Percentiles rank a stretch among this genome's conserved stretches.
Evolutionary conservation across 1,140 invertebrate genomes (phyloP).

Genomic region (Lycorma delicatula): DNA sequence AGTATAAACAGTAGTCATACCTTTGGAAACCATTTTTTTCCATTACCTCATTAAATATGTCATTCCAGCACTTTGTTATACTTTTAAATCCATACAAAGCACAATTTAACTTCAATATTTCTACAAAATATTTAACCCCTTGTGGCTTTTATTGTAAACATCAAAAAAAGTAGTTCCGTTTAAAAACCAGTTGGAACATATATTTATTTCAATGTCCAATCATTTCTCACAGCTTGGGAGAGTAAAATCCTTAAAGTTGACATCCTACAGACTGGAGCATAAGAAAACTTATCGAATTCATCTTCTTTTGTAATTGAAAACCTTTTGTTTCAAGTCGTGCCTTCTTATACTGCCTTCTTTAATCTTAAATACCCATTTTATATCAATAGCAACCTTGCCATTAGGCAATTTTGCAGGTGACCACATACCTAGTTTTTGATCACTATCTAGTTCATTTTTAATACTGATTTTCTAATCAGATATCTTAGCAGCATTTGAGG

Average conservation of each 20-base stretch:
- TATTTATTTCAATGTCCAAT: slow-evolving; percentile 19
- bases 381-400: slow-evolving; percentile 28
- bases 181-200: slow-evolving; percentile 22
- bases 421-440: slow-evolving; percentile 37
- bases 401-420: slow-evolving; percentile 28
- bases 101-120: slow-evolving; percentile 28
- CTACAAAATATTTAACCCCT: background rate
- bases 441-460: slow-evolving; percentile 33
- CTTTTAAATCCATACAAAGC: slow-evolving; percentile 34
- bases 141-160: slow-evolving; percentile 22
- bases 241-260: slow-evolving; percentile 15
- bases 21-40: slow-evolving; percentile 15
- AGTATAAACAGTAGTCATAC: slow-evolving; percentile 20
- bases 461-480: slow-evolving; percentile 38
- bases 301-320: slow-evolving; percentile 22
- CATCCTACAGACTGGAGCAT: slow-evolving; percentile 22
- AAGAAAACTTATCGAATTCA: slow-evolving; percentile 1
- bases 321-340: slow-evolving; percentile 23
- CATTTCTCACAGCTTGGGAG: too few relatives aligned
- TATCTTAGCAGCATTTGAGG: slow-evolving; percentile 32
- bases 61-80: slow-evolving; percentile 31
- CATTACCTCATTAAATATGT: slow-evolving; percentile 21
- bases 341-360: slow-evolving; percentile 28
- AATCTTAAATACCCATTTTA: slow-evolving; percentile 36
- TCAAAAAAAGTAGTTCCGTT: slow-evolving; percentile 13